phyloP scores from a whole-genome alignment of 2,888 invertebrate species.

The Scaptomyza tumidula region DNA sequence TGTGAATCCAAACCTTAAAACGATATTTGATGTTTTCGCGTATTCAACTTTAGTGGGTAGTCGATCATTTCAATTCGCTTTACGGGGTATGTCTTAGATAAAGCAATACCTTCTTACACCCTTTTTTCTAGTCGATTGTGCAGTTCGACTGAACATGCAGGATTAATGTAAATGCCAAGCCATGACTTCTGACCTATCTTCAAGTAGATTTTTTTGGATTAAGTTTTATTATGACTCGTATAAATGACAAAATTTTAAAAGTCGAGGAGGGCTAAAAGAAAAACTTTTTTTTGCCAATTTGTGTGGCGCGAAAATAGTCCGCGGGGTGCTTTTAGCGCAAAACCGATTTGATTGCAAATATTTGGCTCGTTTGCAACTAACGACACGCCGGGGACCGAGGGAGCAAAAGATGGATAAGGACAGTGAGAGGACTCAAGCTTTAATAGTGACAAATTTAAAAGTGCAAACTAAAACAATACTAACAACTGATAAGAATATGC shows the following conservation, averaged over 20 bases:
- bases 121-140: too few species aligned
- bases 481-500: slow-evolving; percentile 25
- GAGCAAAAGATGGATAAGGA: background rate
- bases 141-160: too few species aligned
- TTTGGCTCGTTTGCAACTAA: slow-evolving; percentile 62
- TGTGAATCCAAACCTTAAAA: background rate
- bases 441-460: slow-evolving; percentile 42
- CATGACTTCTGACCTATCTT: too few species aligned
- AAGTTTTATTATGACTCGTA: too few species aligned
- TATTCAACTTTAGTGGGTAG: too few species aligned
- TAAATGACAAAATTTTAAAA: too few species aligned
- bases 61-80: background rate
- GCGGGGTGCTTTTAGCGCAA: slow-evolving; percentile 55
- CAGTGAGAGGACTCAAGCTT: slow-evolving; percentile 17
- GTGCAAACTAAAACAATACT: slow-evolving; percentile 25
- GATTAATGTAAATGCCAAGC: too few species aligned
- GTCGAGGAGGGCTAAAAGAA: background rate
- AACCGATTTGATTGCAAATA: slow-evolving; percentile 61
- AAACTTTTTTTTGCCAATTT: slow-evolving; percentile 13
- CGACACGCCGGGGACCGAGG: slow-evolving; percentile 50
- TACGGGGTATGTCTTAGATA: background rate
- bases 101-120: too few species aligned
- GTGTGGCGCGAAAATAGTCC: slow-evolving; percentile 35
- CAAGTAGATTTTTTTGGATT: too few species aligned
- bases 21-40: background rate